These are phyloP conservation scores for Porites divaricata DNA, from an alignment of 92 coral and sea anemone species.

Conservation along the genomic window DNA sequence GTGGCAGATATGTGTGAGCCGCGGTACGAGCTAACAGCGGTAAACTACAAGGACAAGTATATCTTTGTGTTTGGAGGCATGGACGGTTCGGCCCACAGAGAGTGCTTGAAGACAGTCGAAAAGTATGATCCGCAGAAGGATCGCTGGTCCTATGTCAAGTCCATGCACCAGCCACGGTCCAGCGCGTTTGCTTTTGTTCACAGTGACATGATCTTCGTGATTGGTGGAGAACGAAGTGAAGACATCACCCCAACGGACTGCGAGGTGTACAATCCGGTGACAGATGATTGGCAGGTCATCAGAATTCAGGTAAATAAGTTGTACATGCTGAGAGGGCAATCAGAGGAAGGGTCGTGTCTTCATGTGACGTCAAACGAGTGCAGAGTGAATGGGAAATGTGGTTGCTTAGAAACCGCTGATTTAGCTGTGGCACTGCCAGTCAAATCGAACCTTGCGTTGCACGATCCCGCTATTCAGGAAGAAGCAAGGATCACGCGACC, in stretches of 20 bases:
- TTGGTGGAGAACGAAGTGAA: slow-evolving; percentile 66
- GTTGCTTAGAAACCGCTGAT: background rate
- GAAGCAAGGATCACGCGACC: slow-evolving; percentile 41
- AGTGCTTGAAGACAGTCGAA: slow-evolving; percentile 61
- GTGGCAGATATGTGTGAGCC: slow-evolving; percentile 65
- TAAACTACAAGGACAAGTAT: slow-evolving; percentile 52
- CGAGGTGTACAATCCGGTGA: slow-evolving; percentile 62
- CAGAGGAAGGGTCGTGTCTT: slow-evolving; percentile 36
- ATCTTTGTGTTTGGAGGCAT: slow-evolving; percentile 68
- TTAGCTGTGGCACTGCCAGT: background rate
- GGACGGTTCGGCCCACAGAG: slow-evolving; percentile 57
- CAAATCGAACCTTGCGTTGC: background rate
- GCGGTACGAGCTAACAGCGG: slow-evolving; percentile 63
- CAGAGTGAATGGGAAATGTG: background rate
- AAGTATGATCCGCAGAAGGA: slow-evolving; percentile 55
- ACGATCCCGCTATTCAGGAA: background rate
- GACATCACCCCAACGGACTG: slow-evolving; percentile 57
- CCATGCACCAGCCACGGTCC: slow-evolving; percentile 70
- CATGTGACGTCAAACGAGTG: slow-evolving; percentile 3
- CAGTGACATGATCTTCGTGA: slow-evolving; percentile 64
- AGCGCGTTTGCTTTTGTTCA: slow-evolving; percentile 67
- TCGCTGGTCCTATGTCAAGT: slow-evolving; percentile 61
- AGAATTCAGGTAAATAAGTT: slow-evolving; percentile 36
- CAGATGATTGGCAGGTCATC: slow-evolving; percentile 63
- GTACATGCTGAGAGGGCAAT: slow-evolving; percentile 16